These are phyloP conservation scores for Conchocele bisecta DNA, from an alignment of 2,888 invertebrate species.

Conservation along the genomic window DNA sequence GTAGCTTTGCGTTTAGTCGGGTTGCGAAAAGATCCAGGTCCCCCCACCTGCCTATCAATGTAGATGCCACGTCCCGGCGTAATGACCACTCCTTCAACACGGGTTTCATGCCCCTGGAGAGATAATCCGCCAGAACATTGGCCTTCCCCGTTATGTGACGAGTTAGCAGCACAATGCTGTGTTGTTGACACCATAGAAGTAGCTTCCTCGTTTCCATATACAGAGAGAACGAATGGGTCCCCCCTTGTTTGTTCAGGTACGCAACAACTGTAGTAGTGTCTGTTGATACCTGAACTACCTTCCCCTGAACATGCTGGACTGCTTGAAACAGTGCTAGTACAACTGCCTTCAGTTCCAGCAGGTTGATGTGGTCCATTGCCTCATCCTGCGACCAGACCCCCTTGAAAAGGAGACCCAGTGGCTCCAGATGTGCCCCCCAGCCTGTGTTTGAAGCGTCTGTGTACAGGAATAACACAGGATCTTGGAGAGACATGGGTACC, in stretches of 20 bases:
- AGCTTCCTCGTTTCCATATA: neutral
- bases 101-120: neutral
- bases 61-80: neutral
- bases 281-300: slow-evolving; percentile 5
- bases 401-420: neutral
- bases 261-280: slow-evolving; percentile 20
- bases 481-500: slow-evolving; percentile 1
- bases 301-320: neutral
- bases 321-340: slow-evolving; percentile 6
- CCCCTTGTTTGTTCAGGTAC: slow-evolving; percentile 16
- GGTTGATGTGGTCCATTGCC: slow-evolving; percentile 13
- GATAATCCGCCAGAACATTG: neutral
- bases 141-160: slow-evolving; percentile 14
- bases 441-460: slow-evolving; percentile 12
- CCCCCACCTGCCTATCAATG: no score
- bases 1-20: no score
- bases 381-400: neutral
- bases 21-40: no score
- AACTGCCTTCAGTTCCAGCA: slow-evolving; percentile 16
- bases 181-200: slow-evolving; percentile 7
- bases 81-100: neutral
- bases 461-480: neutral
- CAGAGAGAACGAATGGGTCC: slow-evolving; percentile 16
- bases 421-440: slow-evolving; percentile 10
- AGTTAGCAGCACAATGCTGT: neutral